Conservation (phyloP, 2,888 invertebrate genomes). For the Torymus texanus region DNA sequence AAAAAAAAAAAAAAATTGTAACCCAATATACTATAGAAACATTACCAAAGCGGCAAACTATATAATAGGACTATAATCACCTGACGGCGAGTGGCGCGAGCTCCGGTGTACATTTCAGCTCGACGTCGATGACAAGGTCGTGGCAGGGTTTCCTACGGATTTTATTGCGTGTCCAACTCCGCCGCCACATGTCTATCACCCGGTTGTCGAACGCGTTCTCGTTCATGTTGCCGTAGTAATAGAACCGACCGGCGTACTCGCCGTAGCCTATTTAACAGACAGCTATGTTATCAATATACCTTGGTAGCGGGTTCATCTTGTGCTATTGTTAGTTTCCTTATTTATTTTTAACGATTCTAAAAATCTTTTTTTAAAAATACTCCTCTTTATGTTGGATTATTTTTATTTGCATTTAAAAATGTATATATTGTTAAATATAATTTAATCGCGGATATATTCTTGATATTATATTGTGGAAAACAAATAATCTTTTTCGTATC, state of each 20-base stretch:
- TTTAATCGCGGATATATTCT: no score
- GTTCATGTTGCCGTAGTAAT: conserved; percentile 73
- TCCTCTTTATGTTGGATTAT: no score
- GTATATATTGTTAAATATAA: no score
- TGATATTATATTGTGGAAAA: no score
- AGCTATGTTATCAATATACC: no score
- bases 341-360: neutral
- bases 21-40: no score
- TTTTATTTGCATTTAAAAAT: no score
- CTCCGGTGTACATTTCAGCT: conserved; percentile 70
- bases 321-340: no score
- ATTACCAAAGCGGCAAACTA: no score
- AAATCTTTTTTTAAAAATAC: no score
- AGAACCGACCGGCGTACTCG: conserved; percentile 70
- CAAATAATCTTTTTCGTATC: no score
- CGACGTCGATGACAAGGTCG: conserved; percentile 66
- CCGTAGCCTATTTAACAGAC: conserved; percentile 62
- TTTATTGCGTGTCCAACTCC: conserved; percentile 50
- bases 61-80: conserved; percentile 33
- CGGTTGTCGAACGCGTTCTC: conserved; percentile 69
- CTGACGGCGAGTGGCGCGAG: conserved; percentile 68
- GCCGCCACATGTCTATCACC: conserved; percentile 45
- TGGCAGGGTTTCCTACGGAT: conserved; percentile 57
- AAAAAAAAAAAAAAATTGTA: neutral
- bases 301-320: no score